Conservation (phyloP, 2,888 invertebrate genomes). For the Empis livida region DNA sequence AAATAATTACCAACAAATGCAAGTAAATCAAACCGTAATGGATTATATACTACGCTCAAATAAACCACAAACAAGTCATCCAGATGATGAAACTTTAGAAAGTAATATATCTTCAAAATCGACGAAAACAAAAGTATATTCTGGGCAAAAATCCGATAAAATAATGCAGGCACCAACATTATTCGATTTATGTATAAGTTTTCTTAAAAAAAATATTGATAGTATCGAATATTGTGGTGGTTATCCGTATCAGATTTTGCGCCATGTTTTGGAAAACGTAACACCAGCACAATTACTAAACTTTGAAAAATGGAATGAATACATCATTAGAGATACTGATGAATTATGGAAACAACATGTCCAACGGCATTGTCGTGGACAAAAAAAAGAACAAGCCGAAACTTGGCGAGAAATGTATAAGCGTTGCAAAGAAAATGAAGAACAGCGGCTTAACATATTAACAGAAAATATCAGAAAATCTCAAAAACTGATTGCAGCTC, state of each 20-base stretch:
- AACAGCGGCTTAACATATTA: slow-evolving; percentile 63
- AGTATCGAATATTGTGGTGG: slow-evolving; percentile 90
- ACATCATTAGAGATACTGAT: slow-evolving; percentile 83
- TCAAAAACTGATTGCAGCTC: slow-evolving; percentile 56
- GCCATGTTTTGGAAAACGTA: slow-evolving; percentile 80
- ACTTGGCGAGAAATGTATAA: slow-evolving; percentile 83
- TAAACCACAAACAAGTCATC: slow-evolving; percentile 20
- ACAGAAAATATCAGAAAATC: slow-evolving; percentile 71
- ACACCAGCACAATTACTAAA: slow-evolving; percentile 69
- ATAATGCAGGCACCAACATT: slow-evolving; percentile 53
- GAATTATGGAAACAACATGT: slow-evolving; percentile 79
- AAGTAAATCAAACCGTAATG: slow-evolving; percentile 41
- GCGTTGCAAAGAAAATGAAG: slow-evolving; percentile 76
- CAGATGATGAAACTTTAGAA: slow-evolving; percentile 56
- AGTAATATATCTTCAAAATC: slow-evolving; percentile 68
- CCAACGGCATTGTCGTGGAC: slow-evolving; percentile 59
- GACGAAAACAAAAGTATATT: slow-evolving; percentile 79
- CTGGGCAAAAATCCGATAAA: slow-evolving; percentile 56
- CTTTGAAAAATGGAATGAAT: slow-evolving; percentile 82
- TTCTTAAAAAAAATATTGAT: slow-evolving; percentile 87
- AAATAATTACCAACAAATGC: slow-evolving; percentile 69
- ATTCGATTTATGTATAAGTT: slow-evolving; percentile 69
- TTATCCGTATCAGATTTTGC: slow-evolving; percentile 78
- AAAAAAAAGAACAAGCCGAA: slow-evolving; percentile 69
- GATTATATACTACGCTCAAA: slow-evolving; percentile 26